A percentile compares a stretch with the other conserved stretches of the same genome.
Evolutionary conservation across 1,140 invertebrate genomes (phyloP).

Genomic region (Vanessa tameamea): DNA sequence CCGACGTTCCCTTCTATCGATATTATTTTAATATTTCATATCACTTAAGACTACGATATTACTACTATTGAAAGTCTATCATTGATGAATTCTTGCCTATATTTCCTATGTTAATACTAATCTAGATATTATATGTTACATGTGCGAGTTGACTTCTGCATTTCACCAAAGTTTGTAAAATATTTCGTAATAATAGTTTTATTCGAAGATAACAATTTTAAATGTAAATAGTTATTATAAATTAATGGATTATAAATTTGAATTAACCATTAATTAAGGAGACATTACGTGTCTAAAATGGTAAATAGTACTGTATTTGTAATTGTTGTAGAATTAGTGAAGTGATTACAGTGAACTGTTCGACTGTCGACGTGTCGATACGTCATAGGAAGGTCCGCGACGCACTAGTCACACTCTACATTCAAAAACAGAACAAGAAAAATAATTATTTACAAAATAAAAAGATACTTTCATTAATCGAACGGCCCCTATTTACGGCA

Average conservation of each 20-base stretch:
- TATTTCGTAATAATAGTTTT: conserved; percentile 78
- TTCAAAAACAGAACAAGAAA: conserved; percentile 27
- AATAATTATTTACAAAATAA: conserved; percentile 12
- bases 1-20: conserved; percentile 61
- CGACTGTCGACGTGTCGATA: conserved; percentile 47
- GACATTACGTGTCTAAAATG: conserved; percentile 78
- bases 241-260: conserved; percentile 69
- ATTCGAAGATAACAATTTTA: conserved; percentile 77
- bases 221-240: conserved; percentile 78
- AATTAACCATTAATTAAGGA: conserved; percentile 71
- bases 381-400: conserved; percentile 59
- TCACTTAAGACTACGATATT: conserved; percentile 50
- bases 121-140: conserved; percentile 73
- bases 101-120: conserved; percentile 54
- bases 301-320: conserved; percentile 79
- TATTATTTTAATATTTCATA: conserved; percentile 61
- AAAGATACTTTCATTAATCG: conserved; percentile 21
- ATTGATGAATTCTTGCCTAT: conserved; percentile 49
- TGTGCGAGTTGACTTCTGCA: conserved; percentile 73
- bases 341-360: conserved; percentile 66
- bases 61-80: conserved; percentile 45
- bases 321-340: conserved; percentile 79
- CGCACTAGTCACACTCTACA: conserved; percentile 65
- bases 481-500: conserved; percentile 17
- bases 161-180: conserved; percentile 81